These are phyloP conservation scores for Andrena flavipes DNA, from an alignment of 2,888 invertebrate species.

Conservation along the genomic window DNA sequence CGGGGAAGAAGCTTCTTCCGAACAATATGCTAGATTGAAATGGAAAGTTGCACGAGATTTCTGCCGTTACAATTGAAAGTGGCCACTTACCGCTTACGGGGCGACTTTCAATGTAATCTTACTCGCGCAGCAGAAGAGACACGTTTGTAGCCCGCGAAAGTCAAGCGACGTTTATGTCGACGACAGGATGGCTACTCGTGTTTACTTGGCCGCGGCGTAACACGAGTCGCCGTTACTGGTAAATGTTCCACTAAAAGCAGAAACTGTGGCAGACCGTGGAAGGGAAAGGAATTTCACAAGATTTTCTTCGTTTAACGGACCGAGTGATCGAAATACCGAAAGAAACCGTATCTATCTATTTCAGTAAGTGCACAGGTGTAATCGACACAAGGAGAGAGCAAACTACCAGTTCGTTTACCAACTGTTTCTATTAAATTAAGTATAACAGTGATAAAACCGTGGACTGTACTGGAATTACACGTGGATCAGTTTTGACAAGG, in stretches of 20 bases:
- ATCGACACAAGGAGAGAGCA: too few species aligned
- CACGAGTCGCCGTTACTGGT: constrained; percentile 21
- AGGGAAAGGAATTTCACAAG: background rate
- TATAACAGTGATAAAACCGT: too few species aligned
- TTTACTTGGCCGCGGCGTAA: constrained; percentile 27
- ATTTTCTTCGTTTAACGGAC: background rate
- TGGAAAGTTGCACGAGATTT: constrained; percentile 74
- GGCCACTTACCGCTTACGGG: constrained; percentile 66
- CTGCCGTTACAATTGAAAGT: constrained; percentile 79
- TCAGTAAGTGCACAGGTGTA: too few species aligned
- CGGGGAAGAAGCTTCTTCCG: constrained; percentile 20
- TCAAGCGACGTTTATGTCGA: constrained; percentile 52
- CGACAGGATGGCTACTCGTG: constrained; percentile 33
- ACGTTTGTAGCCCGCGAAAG: constrained; percentile 60
- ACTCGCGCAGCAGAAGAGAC: constrained; percentile 52
- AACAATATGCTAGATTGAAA: constrained; percentile 68
- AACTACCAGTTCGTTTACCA: too few species aligned
- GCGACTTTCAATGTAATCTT: constrained; percentile 70
- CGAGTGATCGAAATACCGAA: background rate
- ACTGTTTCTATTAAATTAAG: too few species aligned
- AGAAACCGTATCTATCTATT: background rate
- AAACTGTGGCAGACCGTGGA: background rate
- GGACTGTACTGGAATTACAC: too few species aligned
- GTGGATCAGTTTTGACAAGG: too few species aligned
- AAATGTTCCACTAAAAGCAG: constrained; percentile 33